Evolutionary conservation across 2,797 vertebrate genomes (phyloP).

Genomic region (Pitangus sulphuratus): DNA sequence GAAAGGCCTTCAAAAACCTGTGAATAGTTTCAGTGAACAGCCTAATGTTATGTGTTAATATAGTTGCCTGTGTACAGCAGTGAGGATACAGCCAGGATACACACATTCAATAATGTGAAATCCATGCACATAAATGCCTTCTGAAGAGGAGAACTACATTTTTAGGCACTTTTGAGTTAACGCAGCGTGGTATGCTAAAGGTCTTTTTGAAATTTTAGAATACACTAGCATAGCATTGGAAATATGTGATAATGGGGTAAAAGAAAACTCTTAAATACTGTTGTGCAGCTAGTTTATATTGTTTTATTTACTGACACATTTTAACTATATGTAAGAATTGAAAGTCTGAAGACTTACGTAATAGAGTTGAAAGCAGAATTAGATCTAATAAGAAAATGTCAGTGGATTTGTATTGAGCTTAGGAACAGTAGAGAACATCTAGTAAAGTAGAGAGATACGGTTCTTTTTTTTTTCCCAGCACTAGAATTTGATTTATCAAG

Average conservation of each 20-base stretch:
- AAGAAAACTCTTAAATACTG: neutral
- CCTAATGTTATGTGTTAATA: neutral
- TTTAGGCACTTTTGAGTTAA: neutral
- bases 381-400: neutral
- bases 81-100: neutral
- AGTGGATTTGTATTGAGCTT: neutral
- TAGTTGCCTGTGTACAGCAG: neutral
- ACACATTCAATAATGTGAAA: neutral
- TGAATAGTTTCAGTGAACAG: neutral
- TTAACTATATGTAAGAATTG: neutral
- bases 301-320: neutral
- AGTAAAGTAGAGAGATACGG: neutral
- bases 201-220: neutral
- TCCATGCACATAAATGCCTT: neutral
- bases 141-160: neutral
- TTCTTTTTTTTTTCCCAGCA: accelerated
- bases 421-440: neutral
- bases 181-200: neutral
- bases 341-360: neutral
- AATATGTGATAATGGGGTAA: neutral
- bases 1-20: neutral
- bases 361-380: neutral
- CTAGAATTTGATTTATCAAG: neutral
- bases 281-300: neutral
- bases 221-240: neutral